Evolutionary conservation across 2,113 vertebrate genomes (phyloP).

Genomic region (Centropus unirufus): DNA sequence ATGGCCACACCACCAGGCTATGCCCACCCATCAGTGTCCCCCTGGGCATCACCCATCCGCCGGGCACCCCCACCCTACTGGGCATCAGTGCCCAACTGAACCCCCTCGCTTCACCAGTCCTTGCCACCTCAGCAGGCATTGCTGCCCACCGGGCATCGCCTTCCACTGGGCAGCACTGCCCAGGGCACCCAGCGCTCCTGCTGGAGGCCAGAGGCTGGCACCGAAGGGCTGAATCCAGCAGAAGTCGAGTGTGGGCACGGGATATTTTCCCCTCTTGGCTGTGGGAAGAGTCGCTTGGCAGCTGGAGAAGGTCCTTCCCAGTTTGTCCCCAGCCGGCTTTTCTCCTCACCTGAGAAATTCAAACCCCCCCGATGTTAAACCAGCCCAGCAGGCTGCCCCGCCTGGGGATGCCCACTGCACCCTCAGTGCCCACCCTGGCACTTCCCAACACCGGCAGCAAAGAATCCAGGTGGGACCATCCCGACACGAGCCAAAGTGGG

Average conservation of each 20-base stretch:
- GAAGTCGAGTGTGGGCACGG: accelerated
- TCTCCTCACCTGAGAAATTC: not conserved
- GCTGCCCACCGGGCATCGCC: not conserved
- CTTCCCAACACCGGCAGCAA: not conserved
- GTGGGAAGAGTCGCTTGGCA: not conserved
- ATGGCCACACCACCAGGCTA: too few relatives aligned
- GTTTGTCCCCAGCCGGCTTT: not conserved
- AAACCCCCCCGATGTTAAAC: accelerated
- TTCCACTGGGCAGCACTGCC: not conserved
- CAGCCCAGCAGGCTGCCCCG: not conserved
- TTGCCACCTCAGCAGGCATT: too few relatives aligned
- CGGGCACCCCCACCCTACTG: not conserved
- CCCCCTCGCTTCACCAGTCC: too few relatives aligned
- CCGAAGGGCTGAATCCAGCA: not conserved
- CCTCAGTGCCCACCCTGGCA: accelerated
- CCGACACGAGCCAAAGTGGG: accelerated
- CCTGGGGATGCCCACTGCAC: too few relatives aligned
- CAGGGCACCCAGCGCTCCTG: not conserved
- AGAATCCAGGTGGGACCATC: not conserved
- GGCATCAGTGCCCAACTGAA: too few relatives aligned
- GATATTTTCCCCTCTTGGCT: not conserved
- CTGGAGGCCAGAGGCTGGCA: not conserved
- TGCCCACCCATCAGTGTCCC: too few relatives aligned
- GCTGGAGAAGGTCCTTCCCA: not conserved
- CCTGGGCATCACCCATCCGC: not conserved